These are phyloP conservation scores for Eudemis profundana DNA, from an alignment of 2,888 invertebrate species.

Conservation along the genomic window DNA sequence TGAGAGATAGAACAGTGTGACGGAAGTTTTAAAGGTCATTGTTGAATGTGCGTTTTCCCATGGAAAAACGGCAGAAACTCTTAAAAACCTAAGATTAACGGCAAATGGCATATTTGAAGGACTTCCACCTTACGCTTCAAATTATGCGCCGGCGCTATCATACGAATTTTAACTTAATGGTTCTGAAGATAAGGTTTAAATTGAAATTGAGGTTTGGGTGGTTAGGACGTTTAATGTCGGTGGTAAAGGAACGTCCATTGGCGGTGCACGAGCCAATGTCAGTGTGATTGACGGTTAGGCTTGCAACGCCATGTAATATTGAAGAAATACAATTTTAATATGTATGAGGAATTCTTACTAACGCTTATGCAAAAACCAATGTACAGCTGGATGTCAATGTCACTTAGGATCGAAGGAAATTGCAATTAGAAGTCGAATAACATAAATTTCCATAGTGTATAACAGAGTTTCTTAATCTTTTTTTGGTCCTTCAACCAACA, in stretches of 20 bases:
- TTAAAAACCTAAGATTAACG: conserved; percentile 47
- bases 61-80: conserved; percentile 51
- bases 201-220: conserved; percentile 14
- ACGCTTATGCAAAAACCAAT: conserved; percentile 30
- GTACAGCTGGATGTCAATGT: conserved; percentile 24
- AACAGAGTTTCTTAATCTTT: no score
- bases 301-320: conserved; percentile 30
- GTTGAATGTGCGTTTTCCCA: conserved; percentile 50
- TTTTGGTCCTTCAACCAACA: no score
- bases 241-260: conserved; percentile 46
- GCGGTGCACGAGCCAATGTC: conserved; percentile 55
- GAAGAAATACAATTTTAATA: conserved; percentile 27
- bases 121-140: conserved; percentile 2
- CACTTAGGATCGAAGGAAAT: not conserved
- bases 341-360: conserved; percentile 8
- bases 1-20: conserved; percentile 18
- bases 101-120: conserved; percentile 50
- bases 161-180: not conserved
- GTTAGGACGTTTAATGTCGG: conserved; percentile 39
- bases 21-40: conserved; percentile 56
- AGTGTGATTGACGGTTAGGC: conserved; percentile 51
- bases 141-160: not conserved
- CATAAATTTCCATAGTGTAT: conserved; percentile 45
- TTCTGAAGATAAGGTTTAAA: not conserved
- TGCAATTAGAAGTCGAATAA: not conserved